Evolutionary conservation across 1,140 invertebrate genomes (phyloP).

Genomic region (Habropoda laboriosa): DNA sequence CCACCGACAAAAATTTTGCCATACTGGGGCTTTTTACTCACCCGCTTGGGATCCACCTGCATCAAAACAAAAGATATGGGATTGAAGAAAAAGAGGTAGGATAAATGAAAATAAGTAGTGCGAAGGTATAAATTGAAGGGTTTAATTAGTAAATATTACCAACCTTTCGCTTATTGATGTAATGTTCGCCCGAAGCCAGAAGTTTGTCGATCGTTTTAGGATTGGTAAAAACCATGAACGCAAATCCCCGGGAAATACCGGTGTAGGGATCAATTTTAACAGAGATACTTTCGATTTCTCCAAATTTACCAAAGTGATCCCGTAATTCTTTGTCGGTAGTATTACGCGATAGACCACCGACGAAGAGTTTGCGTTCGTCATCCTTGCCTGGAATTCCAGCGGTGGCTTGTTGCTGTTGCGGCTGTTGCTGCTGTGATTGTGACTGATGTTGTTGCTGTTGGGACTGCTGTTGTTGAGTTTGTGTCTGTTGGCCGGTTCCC

Average conservation of each 20-base stretch:
- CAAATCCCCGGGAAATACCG: conserved; percentile 86
- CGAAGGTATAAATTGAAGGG: neutral
- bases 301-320: conserved; percentile 85
- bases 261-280: conserved; percentile 87
- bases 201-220: conserved; percentile 85
- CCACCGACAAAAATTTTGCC: conserved; percentile 88
- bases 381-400: conserved; percentile 81
- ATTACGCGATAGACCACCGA: conserved; percentile 80
- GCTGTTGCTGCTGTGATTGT: conserved; percentile 52
- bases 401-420: conserved; percentile 73
- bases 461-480: conserved; percentile 24
- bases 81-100: neutral
- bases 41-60: conserved; percentile 85
- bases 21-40: conserved; percentile 83
- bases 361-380: conserved; percentile 82
- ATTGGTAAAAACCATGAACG: conserved; percentile 86
- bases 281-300: conserved; percentile 85
- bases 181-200: conserved; percentile 82
- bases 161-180: conserved; percentile 85
- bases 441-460: conserved; percentile 52
- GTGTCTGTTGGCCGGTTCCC: conserved; percentile 52
- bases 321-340: conserved; percentile 83
- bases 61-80: neutral
- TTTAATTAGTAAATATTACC: conserved; percentile 3
- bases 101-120: neutral